Evolutionary conservation across 2,797 vertebrate species (phyloP).

Genomic region (Garrulus glandarius): DNA sequence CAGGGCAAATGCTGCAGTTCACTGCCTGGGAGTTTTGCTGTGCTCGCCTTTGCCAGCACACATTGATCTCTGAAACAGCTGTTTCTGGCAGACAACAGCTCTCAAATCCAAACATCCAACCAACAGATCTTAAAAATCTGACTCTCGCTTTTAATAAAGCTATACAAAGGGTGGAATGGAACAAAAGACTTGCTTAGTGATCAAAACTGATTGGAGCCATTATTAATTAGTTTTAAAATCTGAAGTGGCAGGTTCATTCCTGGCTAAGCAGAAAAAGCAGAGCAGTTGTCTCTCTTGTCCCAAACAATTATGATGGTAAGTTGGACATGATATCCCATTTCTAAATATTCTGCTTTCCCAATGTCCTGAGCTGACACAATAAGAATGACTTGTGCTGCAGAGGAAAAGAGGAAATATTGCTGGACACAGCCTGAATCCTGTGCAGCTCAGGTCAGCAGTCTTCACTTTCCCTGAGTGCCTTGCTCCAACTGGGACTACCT

Average conservation of each 20-base stretch:
- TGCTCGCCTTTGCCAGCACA: not conserved
- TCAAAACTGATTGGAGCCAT: not conserved
- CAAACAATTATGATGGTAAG: not conserved
- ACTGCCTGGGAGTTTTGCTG: not conserved
- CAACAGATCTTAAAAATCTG: not conserved
- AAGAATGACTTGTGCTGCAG: not conserved
- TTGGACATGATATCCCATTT: not conserved
- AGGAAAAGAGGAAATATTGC: not conserved
- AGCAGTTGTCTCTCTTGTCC: not conserved
- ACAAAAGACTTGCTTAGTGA: not conserved
- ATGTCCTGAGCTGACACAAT: not conserved
- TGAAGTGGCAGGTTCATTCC: not conserved
- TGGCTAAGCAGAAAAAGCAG: not conserved
- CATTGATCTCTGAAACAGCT: fast-evolving
- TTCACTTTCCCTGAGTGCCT: not conserved
- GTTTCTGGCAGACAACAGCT: not conserved
- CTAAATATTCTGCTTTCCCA: not conserved
- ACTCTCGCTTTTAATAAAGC: not conserved
- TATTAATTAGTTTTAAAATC: not conserved
- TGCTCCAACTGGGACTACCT: not conserved
- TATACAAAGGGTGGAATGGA: not conserved
- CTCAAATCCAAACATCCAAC: not conserved
- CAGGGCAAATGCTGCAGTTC: not conserved
- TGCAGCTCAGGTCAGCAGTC: not conserved
- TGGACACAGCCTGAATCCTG: not conserved